Evolutionary conservation across 2,797 vertebrate species (phyloP), one percentile per base, ranked within the genome.

Genomic region (Amphiprion clarkii): DNA sequence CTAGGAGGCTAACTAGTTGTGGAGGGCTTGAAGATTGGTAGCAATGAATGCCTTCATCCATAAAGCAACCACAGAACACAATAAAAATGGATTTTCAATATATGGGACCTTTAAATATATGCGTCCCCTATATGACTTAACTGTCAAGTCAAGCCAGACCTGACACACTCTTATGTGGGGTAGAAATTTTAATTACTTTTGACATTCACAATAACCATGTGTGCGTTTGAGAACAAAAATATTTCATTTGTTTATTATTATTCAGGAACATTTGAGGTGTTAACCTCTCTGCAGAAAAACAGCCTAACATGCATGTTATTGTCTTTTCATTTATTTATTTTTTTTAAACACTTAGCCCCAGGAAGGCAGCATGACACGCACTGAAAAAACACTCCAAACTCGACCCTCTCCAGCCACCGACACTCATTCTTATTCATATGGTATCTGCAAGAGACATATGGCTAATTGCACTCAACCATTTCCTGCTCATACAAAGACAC

Each of bases 401-500:
- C 36, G 12, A 39, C 36, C 36, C 36, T 39, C 36, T 39, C 2
- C 36, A 39, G 36, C 36, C 36, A 39, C 36, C 0, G 36, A 39
- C 36, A 2, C 36, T 39, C 9, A 39, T 59, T 52, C 42, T 29
- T 60, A 23, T 53, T 51, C 54, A 58, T 21, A 49, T 59, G 57
- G 39, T 33, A 39, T 39, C 74, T 57, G 52, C 55, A 31, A 31
- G 14, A 69, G 67, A 74, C 77, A 73, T 60, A 48, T 54, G 51
- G 61, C 75, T 59, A 44, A 69, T 71, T 79, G 48, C 57, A 54
- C 51, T 5, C 25, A 29, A 4, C 27, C 59, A 76, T 76, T 81
- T 81, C 80, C 78, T 76, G 56, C 58, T 66, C 27, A 1, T 64
- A 61, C 60, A 74, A 19, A 52, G 36, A 69, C 74, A 60, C 68